phyloP scores from a whole-genome alignment of 2,797 vertebrate genomes.

The Gephyroberyx darwinii region DNA sequence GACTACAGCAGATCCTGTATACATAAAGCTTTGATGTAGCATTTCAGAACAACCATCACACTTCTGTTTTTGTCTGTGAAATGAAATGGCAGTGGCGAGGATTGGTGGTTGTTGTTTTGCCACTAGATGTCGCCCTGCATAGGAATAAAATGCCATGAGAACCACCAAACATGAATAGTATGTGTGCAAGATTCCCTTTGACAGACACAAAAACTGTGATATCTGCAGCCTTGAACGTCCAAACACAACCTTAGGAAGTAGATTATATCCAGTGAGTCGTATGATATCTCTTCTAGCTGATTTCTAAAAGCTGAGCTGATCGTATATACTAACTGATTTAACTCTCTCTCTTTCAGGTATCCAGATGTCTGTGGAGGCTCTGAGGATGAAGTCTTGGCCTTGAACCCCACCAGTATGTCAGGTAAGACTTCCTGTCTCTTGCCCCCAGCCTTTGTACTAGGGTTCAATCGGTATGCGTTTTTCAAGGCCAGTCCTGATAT shows the following conservation, averaged over 20 bases:
- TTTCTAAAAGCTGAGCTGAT: conserved; percentile 2
- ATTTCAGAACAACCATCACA: too few relatives aligned
- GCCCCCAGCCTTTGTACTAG: neutral
- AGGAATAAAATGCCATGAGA: neutral
- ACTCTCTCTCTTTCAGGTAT: conserved; percentile 41
- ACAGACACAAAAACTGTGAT: neutral
- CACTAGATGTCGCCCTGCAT: conserved; percentile 67
- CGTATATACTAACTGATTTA: too few relatives aligned
- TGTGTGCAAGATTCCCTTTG: neutral
- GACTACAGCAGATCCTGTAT: too few relatives aligned
- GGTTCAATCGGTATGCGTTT: too few relatives aligned
- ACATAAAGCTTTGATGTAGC: too few relatives aligned
- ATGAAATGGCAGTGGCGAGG: neutral
- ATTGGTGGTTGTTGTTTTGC: conserved; percentile 7
- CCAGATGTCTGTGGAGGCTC: conserved; percentile 76
- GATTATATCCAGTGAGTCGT: neutral
- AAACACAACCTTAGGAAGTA: neutral
- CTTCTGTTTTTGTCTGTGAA: too few relatives aligned
- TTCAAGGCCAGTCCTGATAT: too few relatives aligned
- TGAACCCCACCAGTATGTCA: conserved; percentile 86
- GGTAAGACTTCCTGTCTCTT: conserved; percentile 65
- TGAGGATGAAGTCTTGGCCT: conserved; percentile 80
- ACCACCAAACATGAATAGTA: neutral
- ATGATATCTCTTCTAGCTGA: neutral
- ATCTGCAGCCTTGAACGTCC: neutral